phyloP scores from a whole-genome alignment of 2,888 invertebrate species.

The Catocala fraxini region DNA sequence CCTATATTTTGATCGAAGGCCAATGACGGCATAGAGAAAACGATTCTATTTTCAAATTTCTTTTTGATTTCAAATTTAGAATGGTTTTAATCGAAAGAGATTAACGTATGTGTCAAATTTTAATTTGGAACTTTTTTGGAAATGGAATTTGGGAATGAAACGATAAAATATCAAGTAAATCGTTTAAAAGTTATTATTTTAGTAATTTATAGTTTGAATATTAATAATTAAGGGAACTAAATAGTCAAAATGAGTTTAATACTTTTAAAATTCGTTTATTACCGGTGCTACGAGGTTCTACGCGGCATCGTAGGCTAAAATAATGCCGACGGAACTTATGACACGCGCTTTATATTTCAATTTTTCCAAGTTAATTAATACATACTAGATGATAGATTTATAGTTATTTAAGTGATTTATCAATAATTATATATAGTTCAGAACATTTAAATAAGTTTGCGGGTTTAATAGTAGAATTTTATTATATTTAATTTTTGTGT shows the following conservation, averaged over 20 bases:
- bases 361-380: conserved; percentile 21
- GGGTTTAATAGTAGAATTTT: too few species aligned
- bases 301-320: conserved; percentile 82
- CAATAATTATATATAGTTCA: too few species aligned
- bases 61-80: conserved; percentile 23
- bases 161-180: conserved; percentile 7
- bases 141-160: conserved; percentile 18
- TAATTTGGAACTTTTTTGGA: conserved; percentile 36
- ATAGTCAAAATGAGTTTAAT: conserved; percentile 19
- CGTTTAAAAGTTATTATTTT: not conserved
- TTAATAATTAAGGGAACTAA: not conserved
- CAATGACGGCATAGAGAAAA: conserved; percentile 73
- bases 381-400: not conserved
- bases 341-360: conserved; percentile 35
- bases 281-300: conserved; percentile 55
- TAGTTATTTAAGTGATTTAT: too few species aligned
- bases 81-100: not conserved
- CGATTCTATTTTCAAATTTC: conserved; percentile 52
- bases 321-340: conserved; percentile 78
- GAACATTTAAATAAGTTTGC: too few species aligned
- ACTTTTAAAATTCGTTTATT: conserved; percentile 27
- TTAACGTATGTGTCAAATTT: conserved; percentile 10
- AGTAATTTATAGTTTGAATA: not conserved
- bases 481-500: too few species aligned
- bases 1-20: conserved; percentile 86